Conservation (phyloP, 2,797 vertebrate species). For the Lindbergichthys nudifrons region DNA sequence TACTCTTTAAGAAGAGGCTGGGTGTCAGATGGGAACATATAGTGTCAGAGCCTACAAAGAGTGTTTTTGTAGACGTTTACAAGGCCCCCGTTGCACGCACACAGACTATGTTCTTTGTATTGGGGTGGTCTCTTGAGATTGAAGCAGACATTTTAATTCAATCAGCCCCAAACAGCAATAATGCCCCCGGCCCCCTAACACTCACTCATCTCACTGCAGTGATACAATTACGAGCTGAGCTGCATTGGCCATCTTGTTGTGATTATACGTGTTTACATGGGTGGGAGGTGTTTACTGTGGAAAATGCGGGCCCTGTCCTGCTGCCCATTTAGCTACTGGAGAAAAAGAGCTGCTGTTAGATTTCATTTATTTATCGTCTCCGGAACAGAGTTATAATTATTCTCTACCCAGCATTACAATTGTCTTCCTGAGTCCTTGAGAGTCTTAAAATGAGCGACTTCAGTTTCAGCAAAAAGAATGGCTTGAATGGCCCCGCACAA, state of each 20-base stretch:
- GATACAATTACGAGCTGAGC: conserved; percentile 75
- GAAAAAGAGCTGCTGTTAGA: conserved; percentile 58
- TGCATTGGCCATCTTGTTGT: conserved; percentile 80
- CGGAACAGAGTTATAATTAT: conserved; percentile 67
- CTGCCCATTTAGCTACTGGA: conserved; percentile 71
- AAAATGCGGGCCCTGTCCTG: conserved; percentile 64
- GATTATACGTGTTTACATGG: conserved; percentile 83
- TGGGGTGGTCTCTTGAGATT: conserved; percentile 68
- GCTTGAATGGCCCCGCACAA: conserved; percentile 42
- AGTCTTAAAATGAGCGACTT: conserved; percentile 53
- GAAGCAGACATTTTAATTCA: conserved; percentile 77
- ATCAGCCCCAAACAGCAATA: conserved; percentile 72
- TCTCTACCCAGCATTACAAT: conserved; percentile 63
- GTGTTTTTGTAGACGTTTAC: conserved; percentile 56
- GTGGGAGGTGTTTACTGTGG: conserved; percentile 79
- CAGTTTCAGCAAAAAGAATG: conserved; percentile 38
- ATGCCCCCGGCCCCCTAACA: conserved; percentile 53
- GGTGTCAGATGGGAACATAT: conserved; percentile 26
- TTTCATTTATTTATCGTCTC: conserved; percentile 71
- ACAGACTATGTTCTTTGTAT: conserved; percentile 70
- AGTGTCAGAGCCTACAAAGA: conserved; percentile 48
- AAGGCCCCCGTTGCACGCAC: conserved; percentile 54
- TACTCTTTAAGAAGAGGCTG: conserved; percentile 33
- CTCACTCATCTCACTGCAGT: conserved; percentile 72
- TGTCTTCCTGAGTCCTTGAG: conserved; percentile 47